Evolutionary conservation across 2,797 vertebrate genomes (phyloP).

Genomic region (Muraenolepis orangiensis): DNA sequence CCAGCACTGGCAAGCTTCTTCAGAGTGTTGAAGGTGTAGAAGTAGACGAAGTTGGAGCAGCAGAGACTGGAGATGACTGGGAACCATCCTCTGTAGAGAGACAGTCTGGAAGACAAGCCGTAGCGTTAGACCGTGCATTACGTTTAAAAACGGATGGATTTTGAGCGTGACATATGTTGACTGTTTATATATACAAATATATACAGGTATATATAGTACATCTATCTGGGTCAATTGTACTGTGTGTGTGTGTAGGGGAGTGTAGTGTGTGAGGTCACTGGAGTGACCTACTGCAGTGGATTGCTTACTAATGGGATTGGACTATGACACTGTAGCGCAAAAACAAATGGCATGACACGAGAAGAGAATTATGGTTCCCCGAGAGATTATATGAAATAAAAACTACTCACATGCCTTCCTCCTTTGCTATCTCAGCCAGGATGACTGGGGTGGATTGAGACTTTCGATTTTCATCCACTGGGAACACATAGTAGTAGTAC

Average conservation of each 20-base stretch:
- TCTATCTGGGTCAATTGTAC: not conserved
- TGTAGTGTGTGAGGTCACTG: not conserved
- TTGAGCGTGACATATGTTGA: not conserved
- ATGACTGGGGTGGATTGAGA: conserved; percentile 74
- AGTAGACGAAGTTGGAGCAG: conserved; percentile 84
- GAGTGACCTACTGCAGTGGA: not conserved
- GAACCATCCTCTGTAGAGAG: conserved; percentile 82
- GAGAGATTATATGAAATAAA: not conserved
- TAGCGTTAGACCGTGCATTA: not conserved
- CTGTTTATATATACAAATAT: not conserved
- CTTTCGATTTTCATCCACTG: conserved; percentile 79
- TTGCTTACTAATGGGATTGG: not conserved
- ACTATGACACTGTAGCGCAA: not conserved
- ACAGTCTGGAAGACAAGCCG: conserved; percentile 54
- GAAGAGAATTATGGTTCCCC: not conserved
- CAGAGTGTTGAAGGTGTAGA: conserved; percentile 80
- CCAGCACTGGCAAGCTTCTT: conserved; percentile 60
- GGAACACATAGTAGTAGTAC: conserved; percentile 19
- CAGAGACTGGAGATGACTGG: conserved; percentile 82
- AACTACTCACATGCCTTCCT: conserved; percentile 78
- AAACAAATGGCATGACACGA: not conserved
- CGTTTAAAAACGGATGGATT: too few species aligned
- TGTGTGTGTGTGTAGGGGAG: not conserved
- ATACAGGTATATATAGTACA: not conserved
- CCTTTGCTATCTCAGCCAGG: conserved; percentile 77